These are phyloP conservation scores for Semotilus atromaculatus DNA, from an alignment of 2,797 vertebrate genomes.

Conservation along the genomic window DNA sequence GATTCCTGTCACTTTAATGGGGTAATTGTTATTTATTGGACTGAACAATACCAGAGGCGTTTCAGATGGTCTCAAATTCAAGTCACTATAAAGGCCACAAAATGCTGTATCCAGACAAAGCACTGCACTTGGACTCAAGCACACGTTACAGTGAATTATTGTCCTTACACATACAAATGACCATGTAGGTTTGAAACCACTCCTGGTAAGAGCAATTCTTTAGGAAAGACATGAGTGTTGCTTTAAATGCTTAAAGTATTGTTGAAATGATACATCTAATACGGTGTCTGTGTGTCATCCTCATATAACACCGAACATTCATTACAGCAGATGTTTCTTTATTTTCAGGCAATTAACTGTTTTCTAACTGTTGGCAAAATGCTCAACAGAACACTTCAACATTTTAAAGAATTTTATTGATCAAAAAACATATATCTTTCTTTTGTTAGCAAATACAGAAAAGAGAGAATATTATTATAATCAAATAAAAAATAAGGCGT, in stretches of 20 bases:
- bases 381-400: too few relatives aligned
- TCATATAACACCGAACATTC: background rate
- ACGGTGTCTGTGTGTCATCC: accelerated
- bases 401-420: too few relatives aligned
- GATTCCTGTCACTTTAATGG: background rate
- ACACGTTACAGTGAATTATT: background rate
- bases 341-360: background rate
- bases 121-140: background rate
- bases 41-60: background rate
- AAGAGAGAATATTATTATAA: background rate
- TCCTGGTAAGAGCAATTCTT: background rate
- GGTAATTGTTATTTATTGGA: background rate
- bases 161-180: background rate
- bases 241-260: background rate
- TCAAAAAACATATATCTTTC: background rate
- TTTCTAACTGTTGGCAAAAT: background rate
- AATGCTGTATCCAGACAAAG: background rate
- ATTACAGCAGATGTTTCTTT: background rate
- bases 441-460: too few relatives aligned
- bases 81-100: background rate
- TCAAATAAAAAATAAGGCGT: background rate
- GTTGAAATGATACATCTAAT: background rate
- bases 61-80: background rate
- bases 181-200: constrained; percentile 22
- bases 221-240: too few relatives aligned